Conservation (phyloP, 2,113 vertebrate genomes). For the Hypomesus transpacificus region DNA sequence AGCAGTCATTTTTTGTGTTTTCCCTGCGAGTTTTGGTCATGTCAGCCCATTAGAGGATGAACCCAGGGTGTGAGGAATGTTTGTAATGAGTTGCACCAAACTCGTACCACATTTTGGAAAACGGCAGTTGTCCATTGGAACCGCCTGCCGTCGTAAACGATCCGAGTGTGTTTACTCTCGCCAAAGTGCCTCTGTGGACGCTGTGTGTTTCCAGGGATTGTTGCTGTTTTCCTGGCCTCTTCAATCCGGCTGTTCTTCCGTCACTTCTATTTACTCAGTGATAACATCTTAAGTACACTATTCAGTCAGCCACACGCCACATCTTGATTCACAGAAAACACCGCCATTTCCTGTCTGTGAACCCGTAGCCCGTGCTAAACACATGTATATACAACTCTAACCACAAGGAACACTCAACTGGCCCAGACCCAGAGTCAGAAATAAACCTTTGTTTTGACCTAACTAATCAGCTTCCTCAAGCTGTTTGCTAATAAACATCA, state of each 20-base stretch:
- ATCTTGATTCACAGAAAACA: conserved; percentile 54
- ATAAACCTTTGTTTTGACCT: not conserved
- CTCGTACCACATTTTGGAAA: conserved; percentile 2
- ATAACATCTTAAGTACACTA: conserved; percentile 60
- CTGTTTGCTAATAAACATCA: not conserved
- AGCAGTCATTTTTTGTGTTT: not conserved
- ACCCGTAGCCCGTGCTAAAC: not conserved
- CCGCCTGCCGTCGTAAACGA: conserved; percentile 37
- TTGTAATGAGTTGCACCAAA: not conserved
- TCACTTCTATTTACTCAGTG: conserved; percentile 33
- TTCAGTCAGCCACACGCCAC: conserved; percentile 50
- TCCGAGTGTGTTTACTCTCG: conserved; percentile 35
- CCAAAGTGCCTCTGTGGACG: conserved; percentile 36
- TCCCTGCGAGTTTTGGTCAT: not conserved
- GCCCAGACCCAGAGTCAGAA: not conserved
- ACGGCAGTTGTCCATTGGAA: conserved; percentile 10
- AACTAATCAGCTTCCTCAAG: not conserved
- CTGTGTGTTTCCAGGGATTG: conserved; percentile 4
- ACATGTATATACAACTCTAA: conserved; percentile 23
- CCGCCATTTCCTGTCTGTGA: conserved; percentile 50
- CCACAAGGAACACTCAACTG: not conserved
- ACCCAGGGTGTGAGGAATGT: not conserved
- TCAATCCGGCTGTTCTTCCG: conserved; percentile 38
- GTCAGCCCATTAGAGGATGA: not conserved
- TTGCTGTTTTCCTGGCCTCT: conserved; percentile 2